Evolutionary conservation across 1,140 invertebrate genomes (phyloP).

Genomic region (Notospermus geniculatus): DNA sequence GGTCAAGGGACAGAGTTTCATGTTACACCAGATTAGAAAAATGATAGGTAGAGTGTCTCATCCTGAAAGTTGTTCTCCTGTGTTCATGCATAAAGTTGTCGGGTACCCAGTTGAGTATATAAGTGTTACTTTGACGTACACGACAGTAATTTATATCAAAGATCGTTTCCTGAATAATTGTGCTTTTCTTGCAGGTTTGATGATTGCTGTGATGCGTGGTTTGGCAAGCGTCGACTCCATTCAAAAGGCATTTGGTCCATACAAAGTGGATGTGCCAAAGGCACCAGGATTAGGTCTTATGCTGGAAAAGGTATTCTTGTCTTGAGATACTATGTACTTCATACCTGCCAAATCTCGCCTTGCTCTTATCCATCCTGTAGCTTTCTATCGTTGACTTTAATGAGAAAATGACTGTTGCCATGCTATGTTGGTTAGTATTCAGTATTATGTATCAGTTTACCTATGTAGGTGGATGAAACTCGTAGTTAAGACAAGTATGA

Average conservation of each 20-base stretch:
- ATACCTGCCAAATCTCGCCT: no score
- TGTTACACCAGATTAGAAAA: constrained; percentile 98
- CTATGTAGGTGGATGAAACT: no score
- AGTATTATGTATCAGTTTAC: no score
- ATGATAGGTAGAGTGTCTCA: constrained; percentile 76
- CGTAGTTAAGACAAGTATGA: no score
- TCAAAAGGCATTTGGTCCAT: constrained; percentile 65
- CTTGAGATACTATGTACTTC: no score
- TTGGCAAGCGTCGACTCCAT: constrained; percentile 66
- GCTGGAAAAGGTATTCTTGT: constrained; percentile 28
- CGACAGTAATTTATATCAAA: no score
- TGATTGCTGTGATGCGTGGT: constrained; percentile 77
- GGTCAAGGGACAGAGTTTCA: constrained; percentile 96
- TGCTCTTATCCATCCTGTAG: no score
- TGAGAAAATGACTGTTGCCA: neutral
- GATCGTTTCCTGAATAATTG: constrained; percentile 9
- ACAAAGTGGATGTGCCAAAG: constrained; percentile 80
- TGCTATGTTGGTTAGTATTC: neutral
- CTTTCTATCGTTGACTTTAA: no score
- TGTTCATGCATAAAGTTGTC: no score
- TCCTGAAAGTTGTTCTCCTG: no score
- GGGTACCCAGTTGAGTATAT: no score
- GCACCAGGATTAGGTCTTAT: constrained; percentile 81
- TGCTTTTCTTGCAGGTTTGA: constrained; percentile 59
- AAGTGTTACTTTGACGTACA: no score